Conservation (phyloP, 2,888 invertebrate genomes). For the Pollenia griseotomentosa region DNA sequence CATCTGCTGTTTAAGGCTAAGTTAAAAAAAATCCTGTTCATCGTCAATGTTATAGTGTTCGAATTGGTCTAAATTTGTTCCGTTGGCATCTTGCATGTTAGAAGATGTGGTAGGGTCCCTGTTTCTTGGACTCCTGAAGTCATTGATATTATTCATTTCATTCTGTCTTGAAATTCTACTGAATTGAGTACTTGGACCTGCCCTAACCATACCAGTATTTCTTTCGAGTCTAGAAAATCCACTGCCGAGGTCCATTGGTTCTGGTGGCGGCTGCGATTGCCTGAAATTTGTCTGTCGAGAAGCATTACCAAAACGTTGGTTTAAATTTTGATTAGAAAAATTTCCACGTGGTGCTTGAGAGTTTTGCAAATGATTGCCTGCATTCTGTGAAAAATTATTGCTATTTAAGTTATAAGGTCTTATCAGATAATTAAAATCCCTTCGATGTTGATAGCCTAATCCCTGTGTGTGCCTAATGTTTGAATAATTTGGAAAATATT, state of each 20-base stretch:
- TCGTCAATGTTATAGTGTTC: constrained; percentile 17
- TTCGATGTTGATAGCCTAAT: constrained; percentile 17
- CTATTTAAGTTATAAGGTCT: constrained; percentile 23
- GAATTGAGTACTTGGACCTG: constrained; percentile 1
- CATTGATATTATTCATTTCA: constrained; percentile 19
- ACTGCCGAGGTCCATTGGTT: constrained; percentile 44
- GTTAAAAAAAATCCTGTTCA: background rate
- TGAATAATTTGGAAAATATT: constrained; percentile 19
- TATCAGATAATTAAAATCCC: constrained; percentile 31
- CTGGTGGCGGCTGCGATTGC: constrained; percentile 39
- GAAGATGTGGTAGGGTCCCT: background rate
- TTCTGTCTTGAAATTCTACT: constrained; percentile 12
- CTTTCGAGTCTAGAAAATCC: constrained; percentile 31
- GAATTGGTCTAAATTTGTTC: background rate
- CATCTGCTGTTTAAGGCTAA: background rate
- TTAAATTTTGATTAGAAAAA: no score
- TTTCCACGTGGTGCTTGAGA: no score
- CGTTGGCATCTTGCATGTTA: background rate
- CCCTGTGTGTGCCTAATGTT: background rate
- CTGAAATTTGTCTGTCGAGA: constrained; percentile 1
- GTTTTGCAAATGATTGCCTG: no score
- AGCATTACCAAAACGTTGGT: background rate
- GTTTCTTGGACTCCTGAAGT: constrained; percentile 30
- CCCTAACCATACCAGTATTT: constrained; percentile 13
- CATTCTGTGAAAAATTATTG: background rate